phyloP scores from a whole-genome alignment of 2,888 invertebrate genomes.

The Morinoia aosen region DNA sequence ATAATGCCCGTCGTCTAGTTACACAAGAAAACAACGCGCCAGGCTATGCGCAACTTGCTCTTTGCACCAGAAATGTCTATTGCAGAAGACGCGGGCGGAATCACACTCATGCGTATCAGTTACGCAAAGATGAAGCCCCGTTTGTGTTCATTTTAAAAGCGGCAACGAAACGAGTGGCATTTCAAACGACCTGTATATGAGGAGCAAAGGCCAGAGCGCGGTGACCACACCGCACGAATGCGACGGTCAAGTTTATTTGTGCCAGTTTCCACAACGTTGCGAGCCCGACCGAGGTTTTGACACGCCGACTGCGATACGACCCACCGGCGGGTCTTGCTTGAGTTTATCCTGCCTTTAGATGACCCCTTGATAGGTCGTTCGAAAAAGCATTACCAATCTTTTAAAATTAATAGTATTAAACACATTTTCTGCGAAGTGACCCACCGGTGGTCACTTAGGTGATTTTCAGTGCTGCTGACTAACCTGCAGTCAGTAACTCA shows the following conservation, averaged over 20 bases:
- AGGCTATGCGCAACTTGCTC: not conserved
- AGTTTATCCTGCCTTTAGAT: no score
- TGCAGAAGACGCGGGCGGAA: not conserved
- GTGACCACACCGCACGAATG: not conserved
- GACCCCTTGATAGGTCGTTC: no score
- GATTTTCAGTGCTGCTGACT: no score
- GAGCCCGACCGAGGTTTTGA: not conserved
- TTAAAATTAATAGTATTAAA: no score
- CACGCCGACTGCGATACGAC: no score
- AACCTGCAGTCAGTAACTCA: no score
- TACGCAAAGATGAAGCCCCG: not conserved
- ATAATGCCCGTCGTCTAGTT: not conserved
- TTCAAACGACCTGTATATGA: not conserved
- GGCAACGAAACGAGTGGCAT: constrained; percentile 13
- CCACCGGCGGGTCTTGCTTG: no score
- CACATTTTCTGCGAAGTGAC: no score
- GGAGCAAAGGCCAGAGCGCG: not conserved
- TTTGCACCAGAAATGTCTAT: not conserved
- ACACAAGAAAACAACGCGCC: not conserved
- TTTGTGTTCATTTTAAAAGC: not conserved
- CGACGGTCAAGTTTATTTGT: not conserved
- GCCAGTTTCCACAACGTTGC: not conserved
- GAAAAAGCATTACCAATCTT: no score
- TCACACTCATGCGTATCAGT: not conserved
- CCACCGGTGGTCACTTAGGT: no score